Evolutionary conservation across 2,888 invertebrate species (phyloP).

Genomic region (Danaus chrysippus): DNA sequence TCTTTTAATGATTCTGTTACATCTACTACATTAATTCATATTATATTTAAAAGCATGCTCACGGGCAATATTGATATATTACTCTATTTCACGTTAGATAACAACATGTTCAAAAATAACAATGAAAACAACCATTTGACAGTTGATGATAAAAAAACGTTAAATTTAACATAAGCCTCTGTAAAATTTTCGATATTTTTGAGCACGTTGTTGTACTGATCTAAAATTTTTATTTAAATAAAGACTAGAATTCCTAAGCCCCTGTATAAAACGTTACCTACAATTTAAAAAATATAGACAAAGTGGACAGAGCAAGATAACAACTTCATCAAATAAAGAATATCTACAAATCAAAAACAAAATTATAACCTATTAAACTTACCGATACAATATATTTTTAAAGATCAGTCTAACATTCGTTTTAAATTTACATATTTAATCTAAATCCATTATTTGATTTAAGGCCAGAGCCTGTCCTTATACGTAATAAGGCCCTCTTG

Average conservation of each 20-base stretch:
- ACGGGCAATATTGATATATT: slow-evolving; percentile 48
- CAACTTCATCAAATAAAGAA: slow-evolving; percentile 47
- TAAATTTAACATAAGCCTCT: slow-evolving; percentile 6
- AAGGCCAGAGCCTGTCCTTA: slow-evolving; percentile 56
- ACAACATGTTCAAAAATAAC: slow-evolving; percentile 25
- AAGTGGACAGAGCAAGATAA: slow-evolving; percentile 65
- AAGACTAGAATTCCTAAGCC: slow-evolving; percentile 51
- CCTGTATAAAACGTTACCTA: slow-evolving; percentile 63
- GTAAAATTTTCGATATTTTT: slow-evolving; percentile 8
- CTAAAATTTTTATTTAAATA: slow-evolving; percentile 36
- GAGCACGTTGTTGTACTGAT: slow-evolving; percentile 43
- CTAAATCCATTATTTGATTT: slow-evolving; percentile 44
- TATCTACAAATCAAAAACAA: slow-evolving; percentile 42
- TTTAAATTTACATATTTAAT: slow-evolving; percentile 66
- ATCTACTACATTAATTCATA: slow-evolving; percentile 32
- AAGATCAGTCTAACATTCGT: slow-evolving; percentile 79
- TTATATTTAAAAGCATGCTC: slow-evolving; percentile 42
- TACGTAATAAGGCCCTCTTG: slow-evolving; percentile 33
- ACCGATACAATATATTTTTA: slow-evolving; percentile 70
- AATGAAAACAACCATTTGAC: slow-evolving; percentile 2
- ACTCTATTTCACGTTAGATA: slow-evolving; percentile 25
- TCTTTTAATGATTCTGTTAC: slow-evolving; percentile 48
- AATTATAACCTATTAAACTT: slow-evolving; percentile 64
- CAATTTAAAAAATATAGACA: slow-evolving; percentile 51
- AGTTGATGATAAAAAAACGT: slow-evolving; percentile 9